Conservation (phyloP, 2,888 invertebrate genomes). For the Tetropium fuscum region DNA sequence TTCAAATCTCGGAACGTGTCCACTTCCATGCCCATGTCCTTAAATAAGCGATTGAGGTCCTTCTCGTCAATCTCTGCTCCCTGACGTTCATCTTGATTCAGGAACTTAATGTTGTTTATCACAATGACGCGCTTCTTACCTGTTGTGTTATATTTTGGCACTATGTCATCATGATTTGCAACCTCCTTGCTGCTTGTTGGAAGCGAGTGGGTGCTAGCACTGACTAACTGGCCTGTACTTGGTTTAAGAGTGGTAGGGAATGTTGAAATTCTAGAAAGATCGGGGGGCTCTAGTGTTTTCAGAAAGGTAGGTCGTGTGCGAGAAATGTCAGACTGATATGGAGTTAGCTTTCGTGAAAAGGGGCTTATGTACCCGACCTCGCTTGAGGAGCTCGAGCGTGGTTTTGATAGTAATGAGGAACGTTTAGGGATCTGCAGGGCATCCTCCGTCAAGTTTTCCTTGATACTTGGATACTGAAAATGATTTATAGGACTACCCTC, state of each 20-base stretch:
- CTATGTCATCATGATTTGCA: no score
- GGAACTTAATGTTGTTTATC: slow-evolving; percentile 61
- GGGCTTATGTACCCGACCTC: slow-evolving; percentile 23
- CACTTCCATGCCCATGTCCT: slow-evolving; percentile 71
- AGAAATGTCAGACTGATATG: slow-evolving; percentile 1
- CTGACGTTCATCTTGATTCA: slow-evolving; percentile 56
- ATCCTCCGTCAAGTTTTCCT: no score
- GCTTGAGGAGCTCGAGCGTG: neutral
- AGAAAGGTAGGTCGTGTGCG: no score
- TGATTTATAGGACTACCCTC: no score
- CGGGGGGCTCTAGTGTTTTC: neutral
- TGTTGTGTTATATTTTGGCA: slow-evolving; percentile 57
- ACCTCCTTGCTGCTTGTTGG: no score
- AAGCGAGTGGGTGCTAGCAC: slow-evolving; percentile 20
- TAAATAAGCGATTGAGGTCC: slow-evolving; percentile 72
- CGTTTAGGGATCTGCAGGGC: no score
- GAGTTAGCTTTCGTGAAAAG: slow-evolving; percentile 16
- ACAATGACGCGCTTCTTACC: no score
- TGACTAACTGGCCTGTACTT: neutral
- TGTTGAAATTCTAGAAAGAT: neutral
- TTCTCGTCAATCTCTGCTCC: slow-evolving; percentile 74
- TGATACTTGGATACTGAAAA: no score
- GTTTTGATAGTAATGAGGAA: no score
- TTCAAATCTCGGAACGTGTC: slow-evolving; percentile 65
- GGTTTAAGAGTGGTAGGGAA: neutral